Evolutionary conservation across 2,888 invertebrate species (phyloP), one percentile per base, ranked within the genome.

Genomic region (Clistopyga incitator): DNA sequence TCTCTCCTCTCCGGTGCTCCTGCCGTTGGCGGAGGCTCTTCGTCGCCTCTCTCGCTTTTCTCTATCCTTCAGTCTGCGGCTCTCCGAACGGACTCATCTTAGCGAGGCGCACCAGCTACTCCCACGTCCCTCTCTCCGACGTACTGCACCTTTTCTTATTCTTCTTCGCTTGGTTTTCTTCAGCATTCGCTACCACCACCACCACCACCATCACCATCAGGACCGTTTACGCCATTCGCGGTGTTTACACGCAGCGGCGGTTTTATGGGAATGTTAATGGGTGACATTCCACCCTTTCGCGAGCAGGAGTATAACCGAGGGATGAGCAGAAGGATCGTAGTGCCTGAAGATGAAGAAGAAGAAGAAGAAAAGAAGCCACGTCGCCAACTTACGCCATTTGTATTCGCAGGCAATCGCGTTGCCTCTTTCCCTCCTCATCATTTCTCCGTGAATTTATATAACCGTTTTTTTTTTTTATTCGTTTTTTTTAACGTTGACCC

Each of bases 261-360:
- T 92, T 90, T 91, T 89, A 90, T 90, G 90, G 89, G 90, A 92
- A 92, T 90, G 90, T 90, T 91, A 92, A 92, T 91, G 90, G 89
- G 86, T 91, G 91, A 91, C 91, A 91, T 92, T 92, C 91, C 91
- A 90, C 90, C 90, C 90, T 84, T 88, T 86, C 77, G 78, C 84
- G 78, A 81, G 74, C 70, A 84, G 78, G 65, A 78, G 84, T 79
- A 65, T 71, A 76, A 79, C 64, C 84, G 81, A 34, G 72, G 77
- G 71, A 59, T 75, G 68, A 70, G 70, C 38, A 67, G 42, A 74
- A 29, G 25, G 42, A 74, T 70, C 42, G 47, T 77, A 80, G 74
- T 70, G 54, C 79, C 70, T 6, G 25, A 52, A 13, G 52, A 52
- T 18, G 54, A 54, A 54, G 20, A 54, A 54, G 23, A 54, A 42